Percentiles rank a stretch among this genome's conserved stretches.
phyloP scores from a whole-genome alignment of 1,140 invertebrate species.

The Formica exsecta region DNA sequence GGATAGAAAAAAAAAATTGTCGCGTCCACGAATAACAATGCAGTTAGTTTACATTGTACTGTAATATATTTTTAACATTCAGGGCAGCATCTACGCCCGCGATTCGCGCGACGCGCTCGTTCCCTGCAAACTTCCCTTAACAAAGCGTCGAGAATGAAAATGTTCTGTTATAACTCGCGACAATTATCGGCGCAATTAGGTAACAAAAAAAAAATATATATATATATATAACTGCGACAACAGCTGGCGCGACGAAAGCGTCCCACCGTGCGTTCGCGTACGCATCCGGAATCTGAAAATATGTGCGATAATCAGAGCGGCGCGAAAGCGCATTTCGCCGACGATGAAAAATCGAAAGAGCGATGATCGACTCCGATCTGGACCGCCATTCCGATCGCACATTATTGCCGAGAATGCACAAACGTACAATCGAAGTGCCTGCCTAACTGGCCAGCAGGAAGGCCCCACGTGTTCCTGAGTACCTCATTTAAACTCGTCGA shows the following conservation, averaged over 20 bases:
- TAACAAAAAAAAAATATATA: not conserved
- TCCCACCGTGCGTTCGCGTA: not conserved
- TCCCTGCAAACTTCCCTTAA: not conserved
- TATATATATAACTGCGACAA: slow-evolving; percentile 9
- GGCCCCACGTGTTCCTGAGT: slow-evolving; percentile 48
- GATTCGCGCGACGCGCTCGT: not conserved
- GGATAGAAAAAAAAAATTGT: not conserved
- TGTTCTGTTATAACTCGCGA: not conserved
- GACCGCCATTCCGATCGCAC: slow-evolving; percentile 50
- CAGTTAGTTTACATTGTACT: slow-evolving; percentile 3
- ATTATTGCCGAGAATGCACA: slow-evolving; percentile 51
- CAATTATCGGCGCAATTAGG: slow-evolving; percentile 37
- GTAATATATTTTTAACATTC: slow-evolving; percentile 40
- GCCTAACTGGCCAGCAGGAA: slow-evolving; percentile 22
- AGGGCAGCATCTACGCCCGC: not conserved
- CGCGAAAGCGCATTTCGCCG: slow-evolving; percentile 27
- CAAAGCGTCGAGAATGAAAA: slow-evolving; percentile 4
- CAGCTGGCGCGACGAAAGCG: slow-evolving; percentile 36
- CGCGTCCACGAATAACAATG: slow-evolving; percentile 11
- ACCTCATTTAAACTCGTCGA: slow-evolving; percentile 48
- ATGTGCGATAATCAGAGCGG: slow-evolving; percentile 32
- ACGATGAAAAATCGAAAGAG: slow-evolving; percentile 47
- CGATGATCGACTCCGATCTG: slow-evolving; percentile 37
- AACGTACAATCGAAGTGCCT: slow-evolving; percentile 29
- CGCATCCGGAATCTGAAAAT: slow-evolving; percentile 42